A percentile compares a stretch with the other conserved stretches of the same genome.
phyloP scores from a whole-genome alignment of 2,888 invertebrate genomes.

The Rapana venosa region DNA sequence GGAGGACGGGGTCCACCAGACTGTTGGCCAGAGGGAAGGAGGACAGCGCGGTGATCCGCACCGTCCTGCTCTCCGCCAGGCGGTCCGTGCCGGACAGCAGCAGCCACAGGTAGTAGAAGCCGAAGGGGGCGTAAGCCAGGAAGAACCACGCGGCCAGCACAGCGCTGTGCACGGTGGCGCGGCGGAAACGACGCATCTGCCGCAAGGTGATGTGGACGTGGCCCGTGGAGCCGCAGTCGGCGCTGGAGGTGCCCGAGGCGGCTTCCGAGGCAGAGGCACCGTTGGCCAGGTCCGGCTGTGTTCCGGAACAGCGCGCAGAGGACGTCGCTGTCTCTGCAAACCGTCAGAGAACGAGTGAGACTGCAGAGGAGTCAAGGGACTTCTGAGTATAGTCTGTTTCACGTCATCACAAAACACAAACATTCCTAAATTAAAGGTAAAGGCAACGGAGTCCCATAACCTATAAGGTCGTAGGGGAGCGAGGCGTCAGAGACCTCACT shows the following conservation, averaged over 20 bases:
- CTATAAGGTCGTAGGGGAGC: too few relatives aligned
- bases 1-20: slow-evolving; percentile 18
- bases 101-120: slow-evolving; percentile 20
- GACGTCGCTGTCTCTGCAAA: not conserved
- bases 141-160: slow-evolving; percentile 21
- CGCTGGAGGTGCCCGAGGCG: not conserved
- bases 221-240: not conserved
- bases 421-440: too few relatives aligned
- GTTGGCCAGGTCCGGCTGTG: not conserved
- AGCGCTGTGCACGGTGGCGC: not conserved
- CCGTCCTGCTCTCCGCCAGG: not conserved
- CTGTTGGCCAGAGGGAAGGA: slow-evolving; percentile 30
- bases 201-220: not conserved
- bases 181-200: slow-evolving; percentile 12
- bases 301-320: not conserved
- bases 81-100: not conserved
- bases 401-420: too few relatives aligned
- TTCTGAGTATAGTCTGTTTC: not conserved
- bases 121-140: slow-evolving; percentile 22
- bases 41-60: not conserved
- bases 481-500: too few relatives aligned
- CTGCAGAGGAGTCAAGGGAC: not conserved
- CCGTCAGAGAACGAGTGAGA: not conserved
- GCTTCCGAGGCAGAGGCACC: not conserved
- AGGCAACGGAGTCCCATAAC: too few relatives aligned